Conservation (phyloP, 1,140 invertebrate genomes). For the Halictus rubicundus region DNA sequence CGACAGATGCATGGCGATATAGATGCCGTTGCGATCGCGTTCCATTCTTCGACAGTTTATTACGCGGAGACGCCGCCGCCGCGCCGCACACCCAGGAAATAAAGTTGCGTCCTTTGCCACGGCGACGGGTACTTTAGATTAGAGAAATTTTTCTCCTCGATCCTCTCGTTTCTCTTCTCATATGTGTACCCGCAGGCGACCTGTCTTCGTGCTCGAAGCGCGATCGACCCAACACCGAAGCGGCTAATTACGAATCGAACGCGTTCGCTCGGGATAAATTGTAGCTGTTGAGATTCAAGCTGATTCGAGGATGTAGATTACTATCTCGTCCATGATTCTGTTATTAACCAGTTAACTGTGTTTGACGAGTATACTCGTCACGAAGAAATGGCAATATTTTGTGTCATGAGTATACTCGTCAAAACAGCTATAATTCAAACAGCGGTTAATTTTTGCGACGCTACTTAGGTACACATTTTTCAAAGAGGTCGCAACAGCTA, state of each 20-base stretch:
- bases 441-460: too few relatives aligned
- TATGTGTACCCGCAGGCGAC: neutral
- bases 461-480: too few relatives aligned
- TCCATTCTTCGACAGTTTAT: slow-evolving; percentile 29
- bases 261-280: slow-evolving; percentile 3
- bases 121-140: slow-evolving; percentile 19
- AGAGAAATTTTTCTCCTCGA: neutral
- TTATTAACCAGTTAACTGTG: too few relatives aligned
- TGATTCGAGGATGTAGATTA: neutral
- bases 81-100: slow-evolving; percentile 9
- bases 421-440: too few relatives aligned
- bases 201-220: neutral
- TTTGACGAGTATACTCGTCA: too few relatives aligned
- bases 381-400: too few relatives aligned
- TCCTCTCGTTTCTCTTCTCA: neutral
- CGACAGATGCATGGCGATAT: slow-evolving; percentile 60
- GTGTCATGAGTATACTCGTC: too few relatives aligned
- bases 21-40: slow-evolving; percentile 27
- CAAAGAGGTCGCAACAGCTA: too few relatives aligned
- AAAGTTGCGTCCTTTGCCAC: slow-evolving; percentile 9
- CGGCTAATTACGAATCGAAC: slow-evolving; percentile 25
- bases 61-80: neutral
- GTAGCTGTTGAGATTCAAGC: neutral
- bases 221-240: slow-evolving; percentile 13
- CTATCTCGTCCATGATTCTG: too few relatives aligned